Conservation (phyloP, 2,113 vertebrate species). For the Picathartes gymnocephalus region DNA sequence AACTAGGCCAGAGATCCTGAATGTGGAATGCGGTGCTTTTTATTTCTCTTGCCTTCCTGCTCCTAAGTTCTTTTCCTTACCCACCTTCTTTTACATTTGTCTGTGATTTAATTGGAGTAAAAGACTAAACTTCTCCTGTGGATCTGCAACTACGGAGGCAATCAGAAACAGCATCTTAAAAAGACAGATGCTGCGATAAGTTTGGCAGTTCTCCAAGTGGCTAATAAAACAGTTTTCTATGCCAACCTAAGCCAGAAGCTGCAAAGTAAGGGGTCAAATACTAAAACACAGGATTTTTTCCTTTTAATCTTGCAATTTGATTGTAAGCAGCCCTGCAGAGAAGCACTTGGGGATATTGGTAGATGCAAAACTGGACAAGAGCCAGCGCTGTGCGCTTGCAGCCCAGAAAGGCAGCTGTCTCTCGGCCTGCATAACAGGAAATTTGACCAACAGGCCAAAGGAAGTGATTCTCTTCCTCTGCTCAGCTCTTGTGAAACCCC, state of each 20-base stretch:
- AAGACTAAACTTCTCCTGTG: neutral
- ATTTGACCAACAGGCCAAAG: rapidly evolving
- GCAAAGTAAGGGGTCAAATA: neutral
- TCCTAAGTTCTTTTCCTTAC: neutral
- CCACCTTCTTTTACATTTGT: neutral
- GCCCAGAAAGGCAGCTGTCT: neutral
- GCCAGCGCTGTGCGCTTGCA: neutral
- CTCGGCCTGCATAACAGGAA: neutral
- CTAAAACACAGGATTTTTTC: neutral
- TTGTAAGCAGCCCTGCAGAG: neutral
- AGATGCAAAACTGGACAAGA: neutral
- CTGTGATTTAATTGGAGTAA: neutral
- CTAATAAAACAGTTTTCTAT: neutral
- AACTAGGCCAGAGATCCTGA: neutral
- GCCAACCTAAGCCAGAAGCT: neutral
- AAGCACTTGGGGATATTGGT: neutral
- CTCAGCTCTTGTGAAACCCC: neutral
- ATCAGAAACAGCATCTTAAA: neutral
- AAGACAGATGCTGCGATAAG: neutral
- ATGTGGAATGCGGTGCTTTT: neutral
- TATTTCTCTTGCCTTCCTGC: neutral
- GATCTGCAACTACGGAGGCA: neutral
- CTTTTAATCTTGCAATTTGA: neutral
- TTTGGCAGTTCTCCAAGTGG: neutral
- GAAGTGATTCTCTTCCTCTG: neutral